These are phyloP conservation scores for Archips crataeganus DNA, from an alignment of 2,888 invertebrate genomes.

Conservation along the genomic window DNA sequence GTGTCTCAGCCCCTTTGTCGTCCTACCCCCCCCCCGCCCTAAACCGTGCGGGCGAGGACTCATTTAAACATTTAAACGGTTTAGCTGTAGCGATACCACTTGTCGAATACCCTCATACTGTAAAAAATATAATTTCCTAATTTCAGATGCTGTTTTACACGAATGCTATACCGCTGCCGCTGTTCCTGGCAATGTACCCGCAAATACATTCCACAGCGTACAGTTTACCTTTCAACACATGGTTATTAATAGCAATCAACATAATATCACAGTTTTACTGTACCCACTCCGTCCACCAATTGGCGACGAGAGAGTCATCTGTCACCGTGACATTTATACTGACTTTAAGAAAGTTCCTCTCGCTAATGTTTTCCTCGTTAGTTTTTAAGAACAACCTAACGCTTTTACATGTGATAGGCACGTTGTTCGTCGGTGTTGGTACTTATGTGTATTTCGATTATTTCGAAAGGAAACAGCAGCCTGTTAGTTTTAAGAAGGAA, in stretches of 20 bases:
- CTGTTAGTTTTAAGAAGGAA: constrained; percentile 64
- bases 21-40: too few relatives aligned
- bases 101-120: not conserved
- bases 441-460: constrained; percentile 78
- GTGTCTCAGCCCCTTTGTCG: too few relatives aligned
- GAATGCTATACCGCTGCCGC: constrained; percentile 69
- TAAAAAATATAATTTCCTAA: not conserved
- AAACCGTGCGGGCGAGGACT: too few relatives aligned
- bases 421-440: constrained; percentile 69
- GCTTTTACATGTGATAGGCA: constrained; percentile 67
- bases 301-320: constrained; percentile 74
- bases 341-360: constrained; percentile 75
- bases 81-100: too few relatives aligned
- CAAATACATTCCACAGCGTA: constrained; percentile 59
- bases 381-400: constrained; percentile 79
- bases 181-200: constrained; percentile 68
- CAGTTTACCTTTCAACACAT: constrained; percentile 57
- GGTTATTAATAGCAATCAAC: constrained; percentile 66
- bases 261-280: constrained; percentile 74
- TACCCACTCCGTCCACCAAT: constrained; percentile 71
- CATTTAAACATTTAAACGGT: too few relatives aligned
- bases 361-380: constrained; percentile 71
- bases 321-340: constrained; percentile 78
- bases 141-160: constrained; percentile 82
- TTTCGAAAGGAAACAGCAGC: constrained; percentile 64